A percentile compares a stretch with the other conserved stretches of the same genome.
phyloP scores from a whole-genome alignment of 2,797 vertebrate genomes.

The Rousettus madagascariensis region DNA sequence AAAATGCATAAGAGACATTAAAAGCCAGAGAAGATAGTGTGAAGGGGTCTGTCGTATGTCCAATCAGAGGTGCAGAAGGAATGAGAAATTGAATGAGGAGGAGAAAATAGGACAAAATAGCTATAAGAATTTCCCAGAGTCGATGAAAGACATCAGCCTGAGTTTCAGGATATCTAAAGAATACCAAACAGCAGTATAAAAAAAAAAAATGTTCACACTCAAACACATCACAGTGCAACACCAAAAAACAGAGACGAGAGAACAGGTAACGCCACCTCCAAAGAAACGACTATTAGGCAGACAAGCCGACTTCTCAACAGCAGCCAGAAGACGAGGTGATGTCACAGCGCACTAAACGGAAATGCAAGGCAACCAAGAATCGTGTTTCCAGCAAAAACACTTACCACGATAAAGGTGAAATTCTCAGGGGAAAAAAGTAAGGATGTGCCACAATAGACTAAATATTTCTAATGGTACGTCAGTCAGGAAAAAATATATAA shows the following conservation, averaged over 20 bases:
- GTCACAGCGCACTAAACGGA: neutral
- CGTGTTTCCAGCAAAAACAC: neutral
- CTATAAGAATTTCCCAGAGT: neutral
- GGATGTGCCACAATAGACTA: neutral
- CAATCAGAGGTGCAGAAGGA: neutral
- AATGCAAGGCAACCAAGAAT: neutral
- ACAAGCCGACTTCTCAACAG: neutral
- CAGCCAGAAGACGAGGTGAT: neutral
- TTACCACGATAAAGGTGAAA: neutral
- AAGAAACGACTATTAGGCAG: neutral
- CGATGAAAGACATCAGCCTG: neutral
- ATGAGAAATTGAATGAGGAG: neutral
- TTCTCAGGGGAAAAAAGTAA: neutral
- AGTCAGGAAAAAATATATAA: neutral
- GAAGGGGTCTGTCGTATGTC: neutral
- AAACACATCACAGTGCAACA: neutral
- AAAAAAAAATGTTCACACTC: neutral
- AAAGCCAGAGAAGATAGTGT: neutral
- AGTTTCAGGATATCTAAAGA: neutral
- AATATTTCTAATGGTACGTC: neutral
- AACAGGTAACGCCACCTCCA: neutral
- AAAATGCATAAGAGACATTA: neutral
- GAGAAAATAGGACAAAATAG: neutral
- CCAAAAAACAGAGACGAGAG: neutral
- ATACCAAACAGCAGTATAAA: neutral